Evolutionary conservation across 2,888 invertebrate genomes (phyloP), one percentile per base, ranked within the genome.

Genomic region (Byasa hedistus): DNA sequence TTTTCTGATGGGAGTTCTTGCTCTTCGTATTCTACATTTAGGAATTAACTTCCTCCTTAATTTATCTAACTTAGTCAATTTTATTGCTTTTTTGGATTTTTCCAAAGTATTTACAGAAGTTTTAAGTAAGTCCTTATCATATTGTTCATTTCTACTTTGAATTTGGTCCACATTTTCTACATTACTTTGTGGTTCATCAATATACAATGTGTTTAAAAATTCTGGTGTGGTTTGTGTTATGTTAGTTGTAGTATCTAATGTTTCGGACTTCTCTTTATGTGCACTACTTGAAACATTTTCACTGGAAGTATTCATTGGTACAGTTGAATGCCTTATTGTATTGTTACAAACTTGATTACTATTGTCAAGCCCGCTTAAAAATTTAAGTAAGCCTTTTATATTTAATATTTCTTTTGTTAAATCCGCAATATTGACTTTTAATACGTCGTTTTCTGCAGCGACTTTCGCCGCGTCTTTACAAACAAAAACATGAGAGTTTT

Each of bases 11-110:
- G 73, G 68, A 32, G 66, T 64, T 62, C 69, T 73, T 24, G 48
- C 63, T 36, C 61, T 69, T 69, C 69, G 80, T 68, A 89, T 89
- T 76, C 89, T 90, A 71, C 73, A 73, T 74, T 80, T 86, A 2
- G 87, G 84, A 67, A 78, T 24, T 68, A 86, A 71, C 66, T 77
- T 81, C 24, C 78, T 77, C 62, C 80, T 82, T 15, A 87, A 68
- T 73, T 79, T 85, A 58, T 82, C 80, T 69, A 89, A 75, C 69
- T 80, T 83, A 23, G 82, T 80, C 67, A 79, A 69, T 73, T 83
- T 87, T 66, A 70, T 80, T 15, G 58, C 61, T 74, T 76, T 83
- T 39, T 23, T 5, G 39, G 27, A 61, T 72, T 64, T 75, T 54
- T 69, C 67, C 65, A 36, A 39, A 17, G 61, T 61, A 61, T 27